phyloP scores from a whole-genome alignment of 2,797 vertebrate genomes.

The Tapirus indicus region DNA sequence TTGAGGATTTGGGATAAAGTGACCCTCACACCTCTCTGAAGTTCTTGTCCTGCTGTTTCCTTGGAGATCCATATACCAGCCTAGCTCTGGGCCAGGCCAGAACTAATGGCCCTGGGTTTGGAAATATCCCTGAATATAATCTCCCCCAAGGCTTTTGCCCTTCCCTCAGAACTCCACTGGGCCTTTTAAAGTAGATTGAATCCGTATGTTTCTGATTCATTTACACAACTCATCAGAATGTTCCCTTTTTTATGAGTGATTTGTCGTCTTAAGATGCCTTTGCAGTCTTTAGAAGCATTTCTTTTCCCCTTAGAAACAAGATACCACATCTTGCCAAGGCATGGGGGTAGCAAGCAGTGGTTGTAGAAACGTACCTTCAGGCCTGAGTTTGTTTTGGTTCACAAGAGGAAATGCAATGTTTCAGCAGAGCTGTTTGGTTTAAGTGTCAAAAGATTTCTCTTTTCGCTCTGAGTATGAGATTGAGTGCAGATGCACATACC shows the following conservation, averaged over 20 bases:
- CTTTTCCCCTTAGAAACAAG: conserved; percentile 61
- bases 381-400: background rate
- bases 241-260: conserved; percentile 64
- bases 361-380: background rate
- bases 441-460: background rate
- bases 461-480: background rate
- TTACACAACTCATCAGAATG: conserved; percentile 78
- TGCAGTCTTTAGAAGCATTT: conserved; percentile 68
- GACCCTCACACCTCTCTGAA: background rate
- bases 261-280: conserved; percentile 72
- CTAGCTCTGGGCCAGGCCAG: background rate
- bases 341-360: background rate
- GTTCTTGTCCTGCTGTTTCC: conserved; percentile 1
- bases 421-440: background rate
- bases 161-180: conserved; percentile 53
- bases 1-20: background rate
- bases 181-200: conserved; percentile 70
- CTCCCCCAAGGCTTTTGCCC: conserved; percentile 61
- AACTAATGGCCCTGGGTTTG: conserved; percentile 55
- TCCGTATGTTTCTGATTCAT: conserved; percentile 83
- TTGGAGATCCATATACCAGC: conserved; percentile 48
- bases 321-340: background rate
- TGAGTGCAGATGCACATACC: background rate
- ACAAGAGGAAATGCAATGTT: conserved; percentile 7
- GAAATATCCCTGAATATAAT: conserved; percentile 56